Evolutionary conservation across 2,888 invertebrate species (phyloP).

Genomic region (Yponomeuta sedellus): DNA sequence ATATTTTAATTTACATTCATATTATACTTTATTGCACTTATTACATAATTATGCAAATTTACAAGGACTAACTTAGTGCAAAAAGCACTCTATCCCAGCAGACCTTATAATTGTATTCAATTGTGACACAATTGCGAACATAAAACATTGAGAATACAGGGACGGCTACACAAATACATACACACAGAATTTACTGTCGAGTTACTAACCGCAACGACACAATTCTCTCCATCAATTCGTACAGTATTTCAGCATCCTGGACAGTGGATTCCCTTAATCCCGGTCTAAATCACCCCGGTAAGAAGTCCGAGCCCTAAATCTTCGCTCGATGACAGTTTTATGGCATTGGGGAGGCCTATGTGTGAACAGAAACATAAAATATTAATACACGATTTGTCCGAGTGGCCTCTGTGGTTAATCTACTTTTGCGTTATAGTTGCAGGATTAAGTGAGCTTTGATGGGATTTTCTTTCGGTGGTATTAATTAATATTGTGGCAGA

Average conservation of each 20-base stretch:
- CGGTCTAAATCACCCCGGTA: conserved; percentile 61
- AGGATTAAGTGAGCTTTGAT: conserved; percentile 36
- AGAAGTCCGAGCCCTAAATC: conserved; percentile 64
- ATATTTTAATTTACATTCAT: too few relatives aligned
- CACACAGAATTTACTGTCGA: background rate
- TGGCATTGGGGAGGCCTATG: conserved; percentile 37
- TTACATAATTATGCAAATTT: too few relatives aligned
- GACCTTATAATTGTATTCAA: too few relatives aligned
- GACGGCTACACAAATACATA: too few relatives aligned
- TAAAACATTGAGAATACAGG: too few relatives aligned
- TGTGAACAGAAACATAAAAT: conserved; percentile 68
- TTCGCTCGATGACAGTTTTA: conserved; percentile 69
- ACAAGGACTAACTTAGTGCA: too few relatives aligned
- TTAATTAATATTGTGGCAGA: conserved; percentile 4
- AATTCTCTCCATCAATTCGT: background rate
- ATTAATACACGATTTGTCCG: conserved; percentile 76
- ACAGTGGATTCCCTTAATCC: conserved; percentile 5
- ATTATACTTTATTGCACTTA: too few relatives aligned
- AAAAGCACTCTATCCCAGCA: too few relatives aligned
- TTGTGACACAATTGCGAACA: too few relatives aligned
- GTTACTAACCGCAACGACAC: background rate
- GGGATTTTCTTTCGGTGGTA: conserved; percentile 11
- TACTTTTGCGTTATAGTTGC: conserved; percentile 54
- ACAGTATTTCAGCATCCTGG: background rate
- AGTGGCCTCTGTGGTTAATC: conserved; percentile 64